Conservation (phyloP, 2,113 vertebrate genomes). For the Cricetomys ansorgei region DNA sequence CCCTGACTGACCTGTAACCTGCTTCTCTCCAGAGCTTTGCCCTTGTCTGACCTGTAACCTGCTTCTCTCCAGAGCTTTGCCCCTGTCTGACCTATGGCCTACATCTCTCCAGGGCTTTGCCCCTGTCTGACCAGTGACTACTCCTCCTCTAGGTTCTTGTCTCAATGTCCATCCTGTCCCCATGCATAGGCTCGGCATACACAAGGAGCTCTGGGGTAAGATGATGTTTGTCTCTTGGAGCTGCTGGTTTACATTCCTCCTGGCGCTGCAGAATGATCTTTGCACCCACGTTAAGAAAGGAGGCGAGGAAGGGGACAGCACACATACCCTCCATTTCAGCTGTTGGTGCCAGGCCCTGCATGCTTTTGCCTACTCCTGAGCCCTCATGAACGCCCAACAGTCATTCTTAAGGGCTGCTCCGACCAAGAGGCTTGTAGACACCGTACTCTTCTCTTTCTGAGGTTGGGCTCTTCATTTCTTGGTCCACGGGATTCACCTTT, state of each 20-base stretch:
- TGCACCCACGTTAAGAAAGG: neutral
- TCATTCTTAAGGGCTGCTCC: neutral
- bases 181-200: neutral
- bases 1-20: neutral
- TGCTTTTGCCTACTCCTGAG: neutral
- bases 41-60: neutral
- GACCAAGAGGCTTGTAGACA: neutral
- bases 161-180: neutral
- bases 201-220: neutral
- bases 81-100: neutral
- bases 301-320: rapidly evolving
- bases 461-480: neutral
- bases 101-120: too few relatives aligned
- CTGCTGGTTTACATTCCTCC: neutral
- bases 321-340: rapidly evolving
- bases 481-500: neutral
- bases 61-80: rapidly evolving
- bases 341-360: rapidly evolving
- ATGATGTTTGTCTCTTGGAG: neutral
- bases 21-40: neutral
- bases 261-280: neutral
- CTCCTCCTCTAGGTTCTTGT: neutral
- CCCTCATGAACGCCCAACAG: neutral
- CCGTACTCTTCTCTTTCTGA: neutral
- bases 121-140: too few relatives aligned